Percentiles rank a stretch among this genome's conserved stretches.
These are phyloP conservation scores for Heliconius nattereri DNA, from an alignment of 1,140 invertebrate species.

Conservation along the genomic window DNA sequence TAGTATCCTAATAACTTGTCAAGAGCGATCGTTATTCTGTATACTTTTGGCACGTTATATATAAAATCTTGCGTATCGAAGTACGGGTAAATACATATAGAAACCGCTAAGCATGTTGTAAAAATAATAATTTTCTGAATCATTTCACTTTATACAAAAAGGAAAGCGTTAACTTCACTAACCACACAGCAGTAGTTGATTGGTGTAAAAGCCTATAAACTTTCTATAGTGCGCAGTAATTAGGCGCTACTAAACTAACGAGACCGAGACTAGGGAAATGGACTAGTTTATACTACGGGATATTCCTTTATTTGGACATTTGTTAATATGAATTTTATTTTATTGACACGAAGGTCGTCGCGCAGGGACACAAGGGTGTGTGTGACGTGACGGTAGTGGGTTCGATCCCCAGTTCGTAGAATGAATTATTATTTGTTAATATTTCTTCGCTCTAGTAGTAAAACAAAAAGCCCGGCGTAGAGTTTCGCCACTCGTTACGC, in stretches of 20 bases:
- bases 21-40: constrained; percentile 67
- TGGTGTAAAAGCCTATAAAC: constrained; percentile 42
- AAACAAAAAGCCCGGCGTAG: no score
- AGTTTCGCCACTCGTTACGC: no score
- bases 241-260: constrained; percentile 19
- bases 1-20: constrained; percentile 71
- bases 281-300: neutral
- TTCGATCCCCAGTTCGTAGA: no score
- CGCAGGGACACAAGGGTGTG: no score
- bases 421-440: no score
- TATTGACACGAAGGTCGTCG: no score
- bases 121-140: constrained; percentile 52
- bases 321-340: neutral
- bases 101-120: constrained; percentile 35
- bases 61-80: constrained; percentile 77
- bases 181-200: constrained; percentile 58
- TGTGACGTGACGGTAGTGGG: no score
- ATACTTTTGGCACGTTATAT: constrained; percentile 75
- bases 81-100: constrained; percentile 65
- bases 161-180: constrained; percentile 39
- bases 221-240: constrained; percentile 30
- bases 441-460: no score
- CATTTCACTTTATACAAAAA: constrained; percentile 52
- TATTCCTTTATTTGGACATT: neutral
- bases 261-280: constrained; percentile 2